Percentiles rank a stretch among this genome's conserved stretches.
phyloP scores from a whole-genome alignment of 2,797 vertebrate genomes.

The Carcharodon carcharias region DNA sequence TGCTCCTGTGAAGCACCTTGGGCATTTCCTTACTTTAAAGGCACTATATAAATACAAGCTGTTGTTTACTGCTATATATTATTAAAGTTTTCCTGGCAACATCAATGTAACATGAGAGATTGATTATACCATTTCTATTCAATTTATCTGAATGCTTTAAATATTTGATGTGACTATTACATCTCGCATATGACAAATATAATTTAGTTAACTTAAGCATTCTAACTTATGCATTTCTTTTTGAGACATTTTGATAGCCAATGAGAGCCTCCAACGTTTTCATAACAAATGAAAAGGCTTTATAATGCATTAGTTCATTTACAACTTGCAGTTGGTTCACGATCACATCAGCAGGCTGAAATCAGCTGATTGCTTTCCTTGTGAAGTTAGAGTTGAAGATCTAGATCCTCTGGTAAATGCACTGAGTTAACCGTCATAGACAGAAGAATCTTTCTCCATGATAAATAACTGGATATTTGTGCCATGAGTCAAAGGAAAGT shows the following conservation, averaged over 20 bases:
- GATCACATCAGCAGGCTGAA: background rate
- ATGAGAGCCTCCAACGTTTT: background rate
- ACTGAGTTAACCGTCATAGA: background rate
- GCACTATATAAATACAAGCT: background rate
- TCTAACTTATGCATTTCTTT: background rate
- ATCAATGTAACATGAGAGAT: background rate
- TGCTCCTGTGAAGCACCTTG: background rate
- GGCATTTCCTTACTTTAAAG: background rate
- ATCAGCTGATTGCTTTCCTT: background rate
- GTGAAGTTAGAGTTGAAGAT: background rate
- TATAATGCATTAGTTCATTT: background rate
- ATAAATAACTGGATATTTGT: background rate
- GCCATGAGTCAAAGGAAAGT: background rate
- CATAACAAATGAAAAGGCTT: background rate
- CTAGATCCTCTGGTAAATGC: background rate
- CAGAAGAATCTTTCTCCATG: background rate
- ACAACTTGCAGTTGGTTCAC: background rate
- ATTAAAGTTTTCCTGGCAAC: background rate
- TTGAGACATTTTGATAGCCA: background rate
- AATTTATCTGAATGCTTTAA: constrained; percentile 20
- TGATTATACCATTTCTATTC: background rate
- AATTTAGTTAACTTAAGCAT: background rate
- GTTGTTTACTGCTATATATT: background rate
- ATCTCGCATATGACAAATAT: background rate
- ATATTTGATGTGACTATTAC: background rate